Evolutionary conservation across 1,140 invertebrate species (phyloP), one percentile per base, ranked within the genome.

Genomic region (Brachionus asplanchnoidis): DNA sequence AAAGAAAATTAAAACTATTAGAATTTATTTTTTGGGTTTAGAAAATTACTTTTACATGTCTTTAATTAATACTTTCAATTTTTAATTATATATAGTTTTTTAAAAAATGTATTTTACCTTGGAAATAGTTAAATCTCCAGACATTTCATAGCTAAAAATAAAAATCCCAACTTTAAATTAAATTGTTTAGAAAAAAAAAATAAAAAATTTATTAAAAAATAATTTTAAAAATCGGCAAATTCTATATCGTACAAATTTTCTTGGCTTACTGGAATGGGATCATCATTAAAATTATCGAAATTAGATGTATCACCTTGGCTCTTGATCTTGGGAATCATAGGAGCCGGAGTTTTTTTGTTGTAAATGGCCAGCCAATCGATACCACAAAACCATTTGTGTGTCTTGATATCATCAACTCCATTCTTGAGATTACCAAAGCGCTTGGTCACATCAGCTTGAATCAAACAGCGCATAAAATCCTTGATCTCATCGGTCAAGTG

Each of bases 331-430:
- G 82, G 82, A 20, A 73, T 60, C 60, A 84, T 73, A 3, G 84
- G 70, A 11, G 68, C 75, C 1, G 36, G 85, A 26, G 23, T 20
- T 60, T 84, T 68, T 42, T 73, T 68, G 32, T 70, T 26, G 32
- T 84, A 84, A 28, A 84, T 84, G 4, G 65, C 40, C 60, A 70
- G n/a, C 82, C 82, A 84, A 73, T 84, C 46, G 14, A 75, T 28
- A 6, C 66, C 65, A 26, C 44, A 12, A 26, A 84, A 84, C 82
- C 82, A 84, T 28, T 53, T 53, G 66, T 84, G 82, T 14, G 82
- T 73, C 46, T 73, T 68, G 20, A 84, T 84, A 42, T 84, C 82
- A 56, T 84, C 82, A 8, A 68, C 53, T 44, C 82, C 82, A 17
- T 73, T 68, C 44, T 73, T 68, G 11, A 84, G 46, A 84, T 73